Conservation (phyloP, 53 echinoderm and acorn worm species). For the Patiria pectinifera region DNA sequence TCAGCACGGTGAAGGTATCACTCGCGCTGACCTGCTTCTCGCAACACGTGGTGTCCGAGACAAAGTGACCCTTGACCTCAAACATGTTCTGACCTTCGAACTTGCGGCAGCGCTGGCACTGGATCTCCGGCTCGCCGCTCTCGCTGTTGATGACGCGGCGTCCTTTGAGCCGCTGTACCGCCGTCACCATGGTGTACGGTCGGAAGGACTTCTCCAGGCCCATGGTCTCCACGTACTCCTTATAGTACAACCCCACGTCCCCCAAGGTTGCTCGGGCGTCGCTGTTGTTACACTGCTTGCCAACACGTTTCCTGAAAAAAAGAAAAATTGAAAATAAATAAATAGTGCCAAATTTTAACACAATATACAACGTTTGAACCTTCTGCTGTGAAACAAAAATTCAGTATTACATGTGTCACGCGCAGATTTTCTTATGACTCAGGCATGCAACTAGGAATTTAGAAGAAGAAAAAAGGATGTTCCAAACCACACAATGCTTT, state of each 20-base stretch:
- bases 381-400: too few relatives aligned
- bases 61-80: conserved; percentile 85
- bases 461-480: too few relatives aligned
- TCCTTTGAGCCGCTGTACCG: conserved; percentile 84
- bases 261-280: conserved; percentile 75
- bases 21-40: conserved; percentile 44
- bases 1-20: conserved; percentile 73
- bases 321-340: background rate
- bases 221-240: conserved; percentile 80
- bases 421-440: too few relatives aligned
- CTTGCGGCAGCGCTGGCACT: conserved; percentile 80
- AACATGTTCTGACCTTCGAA: conserved; percentile 88
- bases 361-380: too few relatives aligned
- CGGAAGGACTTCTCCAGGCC: conserved; percentile 75
- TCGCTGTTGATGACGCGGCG: conserved; percentile 84
- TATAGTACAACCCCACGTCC: conserved; percentile 87
- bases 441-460: too few relatives aligned
- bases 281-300: background rate
- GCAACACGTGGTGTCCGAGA: conserved; percentile 71
- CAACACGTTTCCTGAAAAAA: conserved; percentile 26
- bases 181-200: conserved; percentile 83
- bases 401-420: too few relatives aligned
- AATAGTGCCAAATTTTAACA: too few relatives aligned
- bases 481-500: too few relatives aligned
- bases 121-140: conserved; percentile 91